Conservation (phyloP, 2,797 vertebrate genomes). For the Pseudopleuronectes americanus region DNA sequence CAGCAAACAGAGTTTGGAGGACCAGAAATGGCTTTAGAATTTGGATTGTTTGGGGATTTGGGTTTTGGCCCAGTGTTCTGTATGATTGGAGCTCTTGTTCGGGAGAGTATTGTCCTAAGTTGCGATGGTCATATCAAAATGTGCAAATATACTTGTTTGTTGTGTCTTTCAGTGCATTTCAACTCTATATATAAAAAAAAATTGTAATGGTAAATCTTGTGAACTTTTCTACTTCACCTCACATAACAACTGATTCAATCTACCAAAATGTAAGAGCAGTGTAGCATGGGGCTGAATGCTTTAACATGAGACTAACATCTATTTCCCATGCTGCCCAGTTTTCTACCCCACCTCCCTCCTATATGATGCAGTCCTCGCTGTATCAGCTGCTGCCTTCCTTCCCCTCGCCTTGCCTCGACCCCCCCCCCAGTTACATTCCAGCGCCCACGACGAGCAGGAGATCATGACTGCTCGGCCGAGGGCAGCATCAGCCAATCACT, state of each 20-base stretch:
- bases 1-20: constrained; percentile 35
- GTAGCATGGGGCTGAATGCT: constrained; percentile 25
- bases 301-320: constrained; percentile 71
- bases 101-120: background rate
- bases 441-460: constrained; percentile 66
- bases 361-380: constrained; percentile 26
- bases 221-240: background rate
- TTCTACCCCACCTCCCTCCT: constrained; percentile 20
- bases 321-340: constrained; percentile 54
- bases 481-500: constrained; percentile 75
- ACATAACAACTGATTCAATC: background rate
- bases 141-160: constrained; percentile 1
- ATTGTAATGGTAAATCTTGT: background rate
- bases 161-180: constrained; percentile 3
- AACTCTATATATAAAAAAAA: background rate
- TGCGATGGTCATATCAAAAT: constrained; percentile 9
- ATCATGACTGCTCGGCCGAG: constrained; percentile 68
- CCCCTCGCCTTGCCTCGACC: constrained; percentile 65
- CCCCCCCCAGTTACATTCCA: constrained; percentile 67
- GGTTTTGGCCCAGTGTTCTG: background rate
- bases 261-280: constrained; percentile 36
- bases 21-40: constrained; percentile 33
- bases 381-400: constrained; percentile 59
- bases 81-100: background rate
- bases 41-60: constrained; percentile 30